Conservation (phyloP, 2,113 vertebrate genomes). For the Trichomycterus rosablanca region DNA sequence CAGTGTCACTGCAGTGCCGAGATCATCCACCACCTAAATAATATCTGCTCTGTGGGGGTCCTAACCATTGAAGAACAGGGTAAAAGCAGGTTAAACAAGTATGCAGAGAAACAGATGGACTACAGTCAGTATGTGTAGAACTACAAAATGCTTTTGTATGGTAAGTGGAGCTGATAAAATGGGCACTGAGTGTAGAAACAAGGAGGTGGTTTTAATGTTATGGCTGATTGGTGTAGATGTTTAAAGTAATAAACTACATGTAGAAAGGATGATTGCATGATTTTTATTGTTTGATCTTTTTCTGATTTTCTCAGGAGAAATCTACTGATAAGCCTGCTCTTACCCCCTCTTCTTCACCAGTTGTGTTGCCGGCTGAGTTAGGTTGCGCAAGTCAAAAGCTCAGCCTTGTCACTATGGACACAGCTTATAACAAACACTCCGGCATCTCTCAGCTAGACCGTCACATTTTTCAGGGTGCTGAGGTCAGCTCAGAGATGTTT, state of each 20-base stretch:
- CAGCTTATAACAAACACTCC: conserved; percentile 53
- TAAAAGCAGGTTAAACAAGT: too few species aligned
- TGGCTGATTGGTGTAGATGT: neutral
- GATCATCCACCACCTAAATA: too few species aligned
- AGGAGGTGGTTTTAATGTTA: too few species aligned
- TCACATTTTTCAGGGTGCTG: conserved; percentile 42
- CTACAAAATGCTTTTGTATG: too few species aligned
- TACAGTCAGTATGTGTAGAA: too few species aligned
- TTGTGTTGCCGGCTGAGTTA: conserved; percentile 45
- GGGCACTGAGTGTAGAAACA: too few species aligned
- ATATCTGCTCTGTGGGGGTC: too few species aligned
- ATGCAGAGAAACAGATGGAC: too few species aligned
- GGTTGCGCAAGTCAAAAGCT: conserved; percentile 6
- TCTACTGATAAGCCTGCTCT: conserved; percentile 34
- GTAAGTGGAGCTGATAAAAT: neutral
- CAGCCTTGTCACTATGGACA: conserved; percentile 49
- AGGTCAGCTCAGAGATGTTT: conserved; percentile 55
- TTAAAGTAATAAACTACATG: neutral
- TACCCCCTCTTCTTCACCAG: conserved; percentile 28
- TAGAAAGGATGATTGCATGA: neutral
- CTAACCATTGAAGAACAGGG: too few species aligned
- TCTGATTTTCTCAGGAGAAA: conserved; percentile 49
- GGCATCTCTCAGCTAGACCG: conserved; percentile 44
- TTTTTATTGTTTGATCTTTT: conserved; percentile 17
- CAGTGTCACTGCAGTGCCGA: too few species aligned